Percentiles rank a stretch among this genome's conserved stretches.
Conservation (phyloP, 2,113 vertebrate species). For the Typhlomys cinereus region DNA sequence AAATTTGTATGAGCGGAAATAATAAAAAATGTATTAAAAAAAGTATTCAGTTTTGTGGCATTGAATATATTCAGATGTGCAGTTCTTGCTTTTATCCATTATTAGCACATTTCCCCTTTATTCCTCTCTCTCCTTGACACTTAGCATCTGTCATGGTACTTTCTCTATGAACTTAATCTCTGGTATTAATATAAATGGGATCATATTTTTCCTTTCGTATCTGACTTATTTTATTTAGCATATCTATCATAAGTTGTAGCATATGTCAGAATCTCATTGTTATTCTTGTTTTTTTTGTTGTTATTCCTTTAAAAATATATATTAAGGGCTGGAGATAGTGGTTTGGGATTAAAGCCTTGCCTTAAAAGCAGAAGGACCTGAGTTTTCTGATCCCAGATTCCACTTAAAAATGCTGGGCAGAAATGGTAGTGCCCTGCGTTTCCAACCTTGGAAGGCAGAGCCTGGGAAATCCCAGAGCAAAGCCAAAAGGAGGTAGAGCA, state of each 20-base stretch:
- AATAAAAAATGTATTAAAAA: no score
- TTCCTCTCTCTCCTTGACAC: not conserved
- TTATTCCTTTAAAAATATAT: no score
- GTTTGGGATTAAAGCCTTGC: no score
- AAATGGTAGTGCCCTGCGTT: no score
- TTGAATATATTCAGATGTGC: not conserved
- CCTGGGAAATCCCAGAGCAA: no score
- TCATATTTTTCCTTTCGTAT: not conserved
- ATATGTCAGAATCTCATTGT: slow-evolving; percentile 32
- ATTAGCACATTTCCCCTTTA: not conserved
- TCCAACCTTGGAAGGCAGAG: no score
- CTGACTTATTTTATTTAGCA: slow-evolving; percentile 35
- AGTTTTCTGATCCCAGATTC: no score
- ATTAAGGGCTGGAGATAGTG: no score
- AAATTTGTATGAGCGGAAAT: no score
- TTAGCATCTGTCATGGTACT: not conserved
- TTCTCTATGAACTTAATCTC: not conserved
- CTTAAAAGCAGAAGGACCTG: no score
- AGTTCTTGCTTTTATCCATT: not conserved
- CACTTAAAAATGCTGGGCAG: no score
- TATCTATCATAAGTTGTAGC: not conserved
- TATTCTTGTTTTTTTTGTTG: not conserved
- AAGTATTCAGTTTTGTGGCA: not conserved
- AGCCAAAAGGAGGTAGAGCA: no score
- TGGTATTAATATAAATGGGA: not conserved